phyloP scores from a whole-genome alignment of 2,888 invertebrate genomes.

The Drosophila yooni region DNA sequence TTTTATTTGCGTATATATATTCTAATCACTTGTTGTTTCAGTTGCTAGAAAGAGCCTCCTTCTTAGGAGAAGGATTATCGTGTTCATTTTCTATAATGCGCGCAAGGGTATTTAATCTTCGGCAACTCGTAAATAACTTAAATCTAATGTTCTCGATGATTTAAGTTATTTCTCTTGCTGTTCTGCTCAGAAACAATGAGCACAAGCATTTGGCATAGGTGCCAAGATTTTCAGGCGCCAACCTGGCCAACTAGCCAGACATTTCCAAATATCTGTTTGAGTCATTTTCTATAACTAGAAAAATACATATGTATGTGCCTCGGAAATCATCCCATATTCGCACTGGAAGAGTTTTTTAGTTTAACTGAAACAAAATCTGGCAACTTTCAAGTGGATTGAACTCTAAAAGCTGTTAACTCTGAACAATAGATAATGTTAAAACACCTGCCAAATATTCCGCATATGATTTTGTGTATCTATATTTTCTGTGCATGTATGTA shows the following conservation, averaged over 20 bases:
- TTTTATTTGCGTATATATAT: neutral
- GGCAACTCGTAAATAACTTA: slow-evolving; percentile 2
- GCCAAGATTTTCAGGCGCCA: slow-evolving; percentile 36
- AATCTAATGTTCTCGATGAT: slow-evolving; percentile 6
- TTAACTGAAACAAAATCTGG: neutral
- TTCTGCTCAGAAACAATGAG: slow-evolving; percentile 44
- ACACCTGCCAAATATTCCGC: slow-evolving; percentile 37
- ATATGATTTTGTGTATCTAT: neutral
- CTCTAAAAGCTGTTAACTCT: slow-evolving; percentile 7
- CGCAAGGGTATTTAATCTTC: neutral
- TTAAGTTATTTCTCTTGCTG: neutral
- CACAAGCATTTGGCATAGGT: slow-evolving; percentile 50
- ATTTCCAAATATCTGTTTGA: slow-evolving; percentile 3
- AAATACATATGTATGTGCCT: neutral
- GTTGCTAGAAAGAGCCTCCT: neutral
- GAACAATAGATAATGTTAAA: neutral
- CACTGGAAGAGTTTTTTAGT: neutral
- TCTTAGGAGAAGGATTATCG: neutral
- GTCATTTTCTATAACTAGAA: neutral
- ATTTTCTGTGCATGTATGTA: neutral
- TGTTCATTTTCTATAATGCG: neutral
- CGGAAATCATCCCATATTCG: neutral
- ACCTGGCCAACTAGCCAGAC: neutral
- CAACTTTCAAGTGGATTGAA: slow-evolving; percentile 31
- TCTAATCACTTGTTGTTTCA: neutral